Evolutionary conservation across 2,797 vertebrate genomes (phyloP).

Genomic region (Sebastes steindachneri): DNA sequence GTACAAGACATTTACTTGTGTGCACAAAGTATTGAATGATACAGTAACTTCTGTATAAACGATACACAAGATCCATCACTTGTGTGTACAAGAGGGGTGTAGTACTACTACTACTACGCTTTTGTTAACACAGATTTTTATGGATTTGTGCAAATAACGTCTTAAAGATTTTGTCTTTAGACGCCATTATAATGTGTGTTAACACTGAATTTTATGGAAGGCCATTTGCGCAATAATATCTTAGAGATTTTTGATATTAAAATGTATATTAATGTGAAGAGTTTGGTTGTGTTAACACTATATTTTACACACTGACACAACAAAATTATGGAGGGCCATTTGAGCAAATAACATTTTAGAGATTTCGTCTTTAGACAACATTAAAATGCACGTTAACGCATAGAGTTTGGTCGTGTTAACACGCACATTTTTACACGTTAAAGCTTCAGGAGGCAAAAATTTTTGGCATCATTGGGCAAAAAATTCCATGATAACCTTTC

Average conservation of each 20-base stretch:
- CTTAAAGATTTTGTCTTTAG: neutral
- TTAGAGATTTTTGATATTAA: neutral
- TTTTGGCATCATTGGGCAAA: too few species aligned
- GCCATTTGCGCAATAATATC: neutral
- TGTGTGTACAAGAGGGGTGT: neutral
- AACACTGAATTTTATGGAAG: neutral
- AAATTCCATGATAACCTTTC: too few species aligned
- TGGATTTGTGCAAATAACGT: neutral
- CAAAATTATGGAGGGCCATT: neutral
- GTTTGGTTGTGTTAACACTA: neutral
- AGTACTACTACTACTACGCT: neutral
- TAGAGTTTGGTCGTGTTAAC: neutral
- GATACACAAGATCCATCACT: neutral
- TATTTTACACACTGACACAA: neutral
- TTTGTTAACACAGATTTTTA: neutral
- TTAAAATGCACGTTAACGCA: neutral
- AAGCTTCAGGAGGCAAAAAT: too few species aligned
- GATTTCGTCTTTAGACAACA: neutral
- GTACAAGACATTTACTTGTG: neutral
- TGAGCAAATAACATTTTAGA: neutral
- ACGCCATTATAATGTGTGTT: too few species aligned
- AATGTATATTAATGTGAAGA: neutral
- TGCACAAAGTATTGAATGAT: neutral
- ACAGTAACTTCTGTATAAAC: neutral
- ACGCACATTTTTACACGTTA: neutral